A percentile compares a stretch with the other conserved stretches of the same genome.
These are phyloP conservation scores for Poliocrania exsul DNA, from an alignment of 2,797 vertebrate species.

Conservation along the genomic window DNA sequence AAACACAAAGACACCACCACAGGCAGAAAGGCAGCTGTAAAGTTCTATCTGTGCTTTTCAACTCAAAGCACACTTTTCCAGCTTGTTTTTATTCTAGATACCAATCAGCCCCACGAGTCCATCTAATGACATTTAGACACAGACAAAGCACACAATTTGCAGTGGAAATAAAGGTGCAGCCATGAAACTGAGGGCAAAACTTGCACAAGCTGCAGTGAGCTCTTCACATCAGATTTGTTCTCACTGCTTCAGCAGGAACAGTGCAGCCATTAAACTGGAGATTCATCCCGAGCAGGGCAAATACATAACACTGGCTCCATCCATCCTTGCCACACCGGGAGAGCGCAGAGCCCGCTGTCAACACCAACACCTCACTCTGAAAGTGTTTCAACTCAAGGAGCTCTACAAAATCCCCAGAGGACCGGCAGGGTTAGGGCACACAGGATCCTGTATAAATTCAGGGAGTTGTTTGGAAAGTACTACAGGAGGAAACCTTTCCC, in stretches of 20 bases:
- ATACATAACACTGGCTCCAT: accelerated
- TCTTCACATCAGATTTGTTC: background rate
- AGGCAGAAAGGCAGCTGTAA: background rate
- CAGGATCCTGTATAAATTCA: accelerated
- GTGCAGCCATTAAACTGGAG: accelerated
- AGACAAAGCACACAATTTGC: accelerated
- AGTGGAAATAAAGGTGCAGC: background rate
- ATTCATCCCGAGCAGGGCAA: background rate
- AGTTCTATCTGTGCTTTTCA: background rate
- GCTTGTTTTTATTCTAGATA: background rate
- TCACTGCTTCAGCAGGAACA: background rate
- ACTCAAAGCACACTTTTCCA: background rate
- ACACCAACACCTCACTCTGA: accelerated
- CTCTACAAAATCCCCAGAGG: background rate
- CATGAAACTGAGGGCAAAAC: background rate
- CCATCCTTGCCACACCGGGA: accelerated
- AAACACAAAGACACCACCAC: background rate
- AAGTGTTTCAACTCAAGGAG: background rate
- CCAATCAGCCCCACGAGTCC: background rate
- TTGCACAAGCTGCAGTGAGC: background rate
- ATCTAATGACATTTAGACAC: background rate
- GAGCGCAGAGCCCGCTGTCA: background rate
- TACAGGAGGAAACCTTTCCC: background rate
- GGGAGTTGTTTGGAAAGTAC: background rate
- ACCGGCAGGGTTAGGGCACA: background rate